phyloP scores from a whole-genome alignment of 2,888 invertebrate genomes.

The Ormyrus pomaceus region DNA sequence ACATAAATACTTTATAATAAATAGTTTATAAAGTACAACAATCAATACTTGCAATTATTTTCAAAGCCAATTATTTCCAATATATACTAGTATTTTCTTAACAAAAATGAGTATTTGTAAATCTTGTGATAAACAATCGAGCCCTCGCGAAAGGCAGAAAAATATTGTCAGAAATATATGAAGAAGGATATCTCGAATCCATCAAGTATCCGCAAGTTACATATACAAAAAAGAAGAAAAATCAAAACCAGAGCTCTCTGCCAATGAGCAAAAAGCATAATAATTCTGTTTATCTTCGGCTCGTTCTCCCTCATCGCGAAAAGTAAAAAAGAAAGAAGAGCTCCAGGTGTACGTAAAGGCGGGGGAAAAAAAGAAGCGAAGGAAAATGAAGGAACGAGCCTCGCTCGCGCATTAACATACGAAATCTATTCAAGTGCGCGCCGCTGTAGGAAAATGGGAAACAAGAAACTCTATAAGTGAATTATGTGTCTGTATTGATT shows the following conservation, averaged over 20 bases:
- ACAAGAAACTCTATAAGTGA: constrained; percentile 55
- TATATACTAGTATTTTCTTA: too few species aligned
- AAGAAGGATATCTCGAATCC: too few species aligned
- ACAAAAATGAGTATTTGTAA: too few species aligned
- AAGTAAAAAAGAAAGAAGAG: constrained; percentile 16
- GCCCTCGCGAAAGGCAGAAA: too few species aligned
- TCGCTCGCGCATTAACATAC: constrained; percentile 51
- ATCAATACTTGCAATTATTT: too few species aligned
- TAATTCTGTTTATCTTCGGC: constrained; percentile 50
- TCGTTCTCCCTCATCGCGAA: constrained; percentile 24
- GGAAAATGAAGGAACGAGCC: constrained; percentile 3
- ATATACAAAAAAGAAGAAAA: not conserved
- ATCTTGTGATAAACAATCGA: too few species aligned
- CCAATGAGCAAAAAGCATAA: constrained; percentile 41
- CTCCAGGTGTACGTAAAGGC: not conserved
- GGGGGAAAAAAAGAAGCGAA: not conserved
- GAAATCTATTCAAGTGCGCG: constrained; percentile 53
- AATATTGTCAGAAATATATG: too few species aligned
- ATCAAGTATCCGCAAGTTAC: too few species aligned
- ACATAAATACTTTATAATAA: too few species aligned
- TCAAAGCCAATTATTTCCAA: too few species aligned
- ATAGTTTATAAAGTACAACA: too few species aligned
- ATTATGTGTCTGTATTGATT: constrained; percentile 57
- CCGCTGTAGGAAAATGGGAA: constrained; percentile 25
- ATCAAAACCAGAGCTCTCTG: constrained; percentile 7